Percentiles rank a stretch among this genome's conserved stretches.
Evolutionary conservation across 2,888 invertebrate species (phyloP).

Genomic region (Troilus luridus): DNA sequence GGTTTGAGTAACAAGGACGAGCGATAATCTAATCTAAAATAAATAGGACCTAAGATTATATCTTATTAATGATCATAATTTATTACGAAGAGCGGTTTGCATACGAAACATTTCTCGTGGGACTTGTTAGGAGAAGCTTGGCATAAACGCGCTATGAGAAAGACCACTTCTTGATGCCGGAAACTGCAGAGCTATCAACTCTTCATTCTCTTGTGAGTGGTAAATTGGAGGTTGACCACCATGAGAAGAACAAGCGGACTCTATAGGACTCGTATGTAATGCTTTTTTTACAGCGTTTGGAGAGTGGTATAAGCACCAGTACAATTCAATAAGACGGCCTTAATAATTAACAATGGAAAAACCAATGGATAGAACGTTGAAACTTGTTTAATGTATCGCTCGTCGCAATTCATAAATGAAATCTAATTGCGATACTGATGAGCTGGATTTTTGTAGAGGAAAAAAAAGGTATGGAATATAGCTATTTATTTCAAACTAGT

Average conservation of each 20-base stretch:
- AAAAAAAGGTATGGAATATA: too few relatives aligned
- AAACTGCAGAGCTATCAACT: not conserved
- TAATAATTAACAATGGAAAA: too few relatives aligned
- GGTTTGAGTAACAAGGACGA: not conserved
- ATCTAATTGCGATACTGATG: too few relatives aligned
- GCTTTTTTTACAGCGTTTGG: not conserved
- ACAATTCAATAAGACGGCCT: too few relatives aligned
- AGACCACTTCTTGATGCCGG: conserved; percentile 11
- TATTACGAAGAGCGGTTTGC: not conserved
- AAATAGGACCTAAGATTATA: not conserved
- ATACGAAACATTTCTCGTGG: not conserved
- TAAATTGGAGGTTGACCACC: not conserved
- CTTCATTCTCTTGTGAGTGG: not conserved
- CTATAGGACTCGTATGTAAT: not conserved
- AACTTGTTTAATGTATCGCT: too few relatives aligned
- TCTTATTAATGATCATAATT: not conserved
- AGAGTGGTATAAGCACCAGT: too few relatives aligned
- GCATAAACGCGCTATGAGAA: not conserved
- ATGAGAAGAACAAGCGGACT: not conserved
- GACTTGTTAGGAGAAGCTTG: not conserved
- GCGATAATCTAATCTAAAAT: not conserved
- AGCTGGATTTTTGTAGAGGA: too few relatives aligned
- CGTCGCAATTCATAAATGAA: too few relatives aligned
- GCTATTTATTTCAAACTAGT: not conserved
- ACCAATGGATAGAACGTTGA: too few relatives aligned